Evolutionary conservation across 2,113 vertebrate genomes (phyloP).

Genomic region (Cololabis saira): DNA sequence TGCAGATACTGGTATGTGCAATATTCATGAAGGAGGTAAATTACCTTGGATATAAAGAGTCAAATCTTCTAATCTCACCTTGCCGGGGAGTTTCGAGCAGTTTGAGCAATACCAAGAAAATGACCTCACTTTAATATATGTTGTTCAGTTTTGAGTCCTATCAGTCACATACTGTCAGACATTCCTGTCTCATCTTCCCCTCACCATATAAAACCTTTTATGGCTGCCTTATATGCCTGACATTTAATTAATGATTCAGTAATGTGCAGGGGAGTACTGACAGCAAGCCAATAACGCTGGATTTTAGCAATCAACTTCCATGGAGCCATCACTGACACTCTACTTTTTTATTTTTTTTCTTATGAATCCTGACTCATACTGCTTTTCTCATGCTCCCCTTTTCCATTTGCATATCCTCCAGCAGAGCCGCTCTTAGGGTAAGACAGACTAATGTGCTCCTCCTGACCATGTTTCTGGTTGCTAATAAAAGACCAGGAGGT

Average conservation of each 20-base stretch:
- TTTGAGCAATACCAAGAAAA: conserved; percentile 26
- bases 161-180: conserved; percentile 50
- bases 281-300: conserved; percentile 51
- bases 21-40: not conserved
- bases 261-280: conserved; percentile 46
- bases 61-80: conserved; percentile 5
- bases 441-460: conserved; percentile 33
- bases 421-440: conserved; percentile 30
- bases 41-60: not conserved
- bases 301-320: conserved; percentile 59
- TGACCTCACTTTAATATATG: conserved; percentile 10
- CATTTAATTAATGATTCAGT: conserved; percentile 69
- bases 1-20: conserved; percentile 20
- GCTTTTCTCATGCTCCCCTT: conserved; percentile 30
- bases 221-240: conserved; percentile 47
- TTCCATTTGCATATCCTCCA: conserved; percentile 45
- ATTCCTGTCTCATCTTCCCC: conserved; percentile 39
- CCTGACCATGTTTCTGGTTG: conserved; percentile 57
- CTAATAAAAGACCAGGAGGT: conserved; percentile 49
- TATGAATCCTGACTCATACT: conserved; percentile 13
- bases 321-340: conserved; percentile 23
- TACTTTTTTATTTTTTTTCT: conserved; percentile 15
- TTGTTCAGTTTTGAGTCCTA: conserved; percentile 19
- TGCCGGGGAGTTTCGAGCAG: conserved; percentile 2
- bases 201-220: conserved; percentile 45